A percentile compares a stretch with the other conserved stretches of the same genome.
These are phyloP conservation scores for Sphaerodactylus townsendi DNA, from an alignment of 2,113 vertebrate genomes.

Conservation along the genomic window DNA sequence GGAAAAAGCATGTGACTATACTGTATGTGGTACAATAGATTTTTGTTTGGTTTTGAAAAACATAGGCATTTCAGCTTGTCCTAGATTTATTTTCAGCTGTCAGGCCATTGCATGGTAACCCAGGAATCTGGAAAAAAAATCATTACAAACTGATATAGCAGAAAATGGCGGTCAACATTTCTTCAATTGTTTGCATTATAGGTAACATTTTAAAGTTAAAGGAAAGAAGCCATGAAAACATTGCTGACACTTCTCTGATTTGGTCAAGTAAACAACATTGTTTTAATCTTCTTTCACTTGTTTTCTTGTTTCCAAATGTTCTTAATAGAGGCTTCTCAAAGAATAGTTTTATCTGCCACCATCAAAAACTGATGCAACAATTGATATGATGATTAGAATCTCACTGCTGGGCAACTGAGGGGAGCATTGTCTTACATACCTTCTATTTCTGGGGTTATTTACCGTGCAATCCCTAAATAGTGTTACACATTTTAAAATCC, in stretches of 20 bases:
- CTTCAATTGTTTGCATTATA: not conserved
- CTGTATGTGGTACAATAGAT: not conserved
- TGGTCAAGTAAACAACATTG: not conserved
- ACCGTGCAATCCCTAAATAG: too few species aligned
- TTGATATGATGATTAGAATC: not conserved
- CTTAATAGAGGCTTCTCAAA: not conserved
- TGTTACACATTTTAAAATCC: too few species aligned
- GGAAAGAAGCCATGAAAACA: not conserved
- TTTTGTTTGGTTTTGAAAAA: not conserved
- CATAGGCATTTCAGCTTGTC: not conserved
- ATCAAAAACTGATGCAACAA: not conserved
- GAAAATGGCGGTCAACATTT: not conserved
- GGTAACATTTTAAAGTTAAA: not conserved
- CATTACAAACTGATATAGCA: not conserved
- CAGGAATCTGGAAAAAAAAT: not conserved
- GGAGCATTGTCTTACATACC: not conserved
- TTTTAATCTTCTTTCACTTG: not conserved
- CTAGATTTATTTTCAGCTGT: not conserved
- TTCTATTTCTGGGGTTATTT: slow-evolving; percentile 10
- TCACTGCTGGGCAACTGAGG: not conserved
- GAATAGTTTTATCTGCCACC: not conserved
- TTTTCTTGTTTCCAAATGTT: not conserved
- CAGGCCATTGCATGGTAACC: not conserved
- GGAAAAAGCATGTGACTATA: slow-evolving; percentile 25
- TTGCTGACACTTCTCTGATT: not conserved